Evolutionary conservation across 2,797 vertebrate species (phyloP).

Genomic region (Vireo griseus): DNA sequence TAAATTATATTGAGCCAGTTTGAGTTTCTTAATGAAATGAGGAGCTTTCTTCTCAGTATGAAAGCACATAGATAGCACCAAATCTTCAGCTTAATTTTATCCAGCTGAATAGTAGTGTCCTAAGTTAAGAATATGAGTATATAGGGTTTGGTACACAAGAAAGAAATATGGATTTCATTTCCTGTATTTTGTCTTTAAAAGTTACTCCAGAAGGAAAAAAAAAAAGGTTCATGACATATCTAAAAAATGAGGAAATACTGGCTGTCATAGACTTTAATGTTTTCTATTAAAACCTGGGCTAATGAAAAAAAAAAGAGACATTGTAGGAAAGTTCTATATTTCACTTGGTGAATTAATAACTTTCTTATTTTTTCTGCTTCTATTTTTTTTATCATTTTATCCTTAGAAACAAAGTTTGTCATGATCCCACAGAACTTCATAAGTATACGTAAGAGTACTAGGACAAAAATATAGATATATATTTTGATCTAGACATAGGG

Average conservation of each 20-base stretch:
- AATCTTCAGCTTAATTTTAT: background rate
- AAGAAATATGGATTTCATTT: background rate
- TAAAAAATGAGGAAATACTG: background rate
- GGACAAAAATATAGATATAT: background rate
- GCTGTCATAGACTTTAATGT: background rate
- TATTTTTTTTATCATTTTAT: background rate
- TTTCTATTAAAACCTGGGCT: background rate
- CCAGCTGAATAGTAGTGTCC: background rate
- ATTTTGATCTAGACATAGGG: background rate
- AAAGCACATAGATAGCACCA: background rate
- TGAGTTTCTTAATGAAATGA: background rate
- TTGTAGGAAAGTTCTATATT: background rate
- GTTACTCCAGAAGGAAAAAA: background rate
- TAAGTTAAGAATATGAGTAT: background rate
- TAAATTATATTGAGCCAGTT: background rate
- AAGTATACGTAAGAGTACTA: background rate
- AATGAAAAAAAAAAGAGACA: background rate
- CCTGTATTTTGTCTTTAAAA: background rate
- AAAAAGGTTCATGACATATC: background rate
- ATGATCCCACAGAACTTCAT: background rate
- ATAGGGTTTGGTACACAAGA: background rate
- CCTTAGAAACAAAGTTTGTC: background rate
- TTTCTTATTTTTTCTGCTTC: background rate
- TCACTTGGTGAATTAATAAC: background rate
- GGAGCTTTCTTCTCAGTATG: background rate